These are phyloP conservation scores for Zoroaster sp. DNA, from an alignment of 53 echinoderm and acorn worm genomes.

Conservation along the genomic window DNA sequence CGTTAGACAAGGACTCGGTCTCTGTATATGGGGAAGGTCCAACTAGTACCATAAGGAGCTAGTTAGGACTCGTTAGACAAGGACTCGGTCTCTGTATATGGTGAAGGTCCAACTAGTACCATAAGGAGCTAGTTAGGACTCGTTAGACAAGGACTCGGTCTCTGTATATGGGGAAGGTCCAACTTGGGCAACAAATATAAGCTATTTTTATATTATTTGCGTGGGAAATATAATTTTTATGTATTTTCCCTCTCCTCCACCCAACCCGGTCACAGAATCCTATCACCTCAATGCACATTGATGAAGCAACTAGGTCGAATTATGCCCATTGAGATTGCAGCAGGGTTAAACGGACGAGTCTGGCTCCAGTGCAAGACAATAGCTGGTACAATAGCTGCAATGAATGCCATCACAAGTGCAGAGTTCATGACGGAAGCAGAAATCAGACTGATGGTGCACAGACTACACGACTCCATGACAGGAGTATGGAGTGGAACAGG, in stretches of 20 bases:
- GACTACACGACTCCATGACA: slow-evolving; percentile 55
- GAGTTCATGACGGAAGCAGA: slow-evolving; percentile 85
- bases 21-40: too few species aligned
- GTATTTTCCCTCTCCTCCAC: neutral
- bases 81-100: too few species aligned
- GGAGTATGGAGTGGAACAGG: slow-evolving; percentile 40
- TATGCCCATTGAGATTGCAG: slow-evolving; percentile 71
- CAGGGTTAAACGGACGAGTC: slow-evolving; percentile 93
- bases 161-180: too few species aligned
- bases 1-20: too few species aligned
- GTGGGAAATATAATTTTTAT: too few species aligned
- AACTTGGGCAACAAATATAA: too few species aligned
- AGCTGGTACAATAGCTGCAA: slow-evolving; percentile 65
- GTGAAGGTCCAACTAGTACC: too few species aligned
- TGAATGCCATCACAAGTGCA: slow-evolving; percentile 75
- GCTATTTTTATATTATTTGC: too few species aligned
- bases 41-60: too few species aligned
- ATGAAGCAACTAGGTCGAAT: slow-evolving; percentile 75
- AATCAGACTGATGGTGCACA: slow-evolving; percentile 75
- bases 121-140: too few species aligned
- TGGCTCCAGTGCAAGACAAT: slow-evolving; percentile 70
- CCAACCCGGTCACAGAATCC: slow-evolving; percentile 34
- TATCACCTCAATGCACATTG: slow-evolving; percentile 71
- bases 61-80: too few species aligned
- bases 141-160: too few species aligned